Evolutionary conservation across 2,797 vertebrate genomes (phyloP), one percentile per base, ranked within the genome.

Genomic region (Acanthurus leucopareius): DNA sequence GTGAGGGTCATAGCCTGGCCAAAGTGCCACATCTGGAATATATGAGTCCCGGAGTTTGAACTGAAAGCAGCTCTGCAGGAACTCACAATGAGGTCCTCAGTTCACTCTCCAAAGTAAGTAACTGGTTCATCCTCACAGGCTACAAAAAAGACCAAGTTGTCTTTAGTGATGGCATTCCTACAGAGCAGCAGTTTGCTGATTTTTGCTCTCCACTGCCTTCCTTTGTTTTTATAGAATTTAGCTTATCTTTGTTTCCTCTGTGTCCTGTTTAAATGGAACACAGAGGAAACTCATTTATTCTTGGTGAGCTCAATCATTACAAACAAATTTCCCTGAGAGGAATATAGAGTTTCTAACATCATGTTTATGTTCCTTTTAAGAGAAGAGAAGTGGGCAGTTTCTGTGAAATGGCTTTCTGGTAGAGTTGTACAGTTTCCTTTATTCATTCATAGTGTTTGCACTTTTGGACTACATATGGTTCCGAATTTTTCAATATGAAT

Each of bases 11-110:
- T 11, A 80, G 83, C 84, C 73, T 70, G 90, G 90, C 85, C 87
- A 87, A 80, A 82, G 28, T 17, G 68, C 71, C 91, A 89, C 94
- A 95, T 95, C 92, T 95, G 94, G 94, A 92, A 91, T 82, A 71
- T 47, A 92, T 91, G 87, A 92, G 87, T 86, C 63, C 75, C 60
- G 60, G 65, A 82, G 91, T 79, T 89, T 85, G 81, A 82, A 62
- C 73, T 77, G 68, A 87, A 84, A 84, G 86, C 70, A 56, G 11
- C 89, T 74, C 90, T 66, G 82, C 82, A 85, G 84, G 85, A 84
- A 65, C 87, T 92, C 88, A 88, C 86, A 92, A 89, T 86, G 73
- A 85, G 76, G 64, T 86, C 84, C 90, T 92, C 80, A 90, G 90
- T 91, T 93, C 89, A 67, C 61, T 69, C 76, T 91, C 87, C 88